Base-by-base conservation (phyloP, 1,140 invertebrate genomes). In the Oedothorax gibbosus region DNA sequence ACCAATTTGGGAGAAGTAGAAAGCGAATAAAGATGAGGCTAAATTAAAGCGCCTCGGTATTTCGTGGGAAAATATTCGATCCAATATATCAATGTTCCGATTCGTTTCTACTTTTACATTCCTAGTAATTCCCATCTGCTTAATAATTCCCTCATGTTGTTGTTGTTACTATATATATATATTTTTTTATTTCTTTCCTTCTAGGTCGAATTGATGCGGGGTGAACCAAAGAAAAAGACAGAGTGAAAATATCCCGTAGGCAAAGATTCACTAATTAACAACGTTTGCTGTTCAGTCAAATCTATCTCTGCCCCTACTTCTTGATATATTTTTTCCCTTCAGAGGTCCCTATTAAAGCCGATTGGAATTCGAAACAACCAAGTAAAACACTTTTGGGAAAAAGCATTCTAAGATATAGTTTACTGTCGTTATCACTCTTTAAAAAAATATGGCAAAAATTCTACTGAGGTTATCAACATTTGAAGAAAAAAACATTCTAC, bases 41-140 rank as follows among this genome's bases (percentile, higher is more conserved):
- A 72, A 82, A 35, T 35, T 35, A 35, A 35, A 35, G 35, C 35
- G 71, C 72, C 81, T 64, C 50, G 64, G 68, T 72, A 83, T 75
- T 84, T 84, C 81, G 81, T 84, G 81, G 81, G 81, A 84, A 84
- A 75, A 75, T 69, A 66, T 69, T 76, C 76, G 35, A 60, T 50
- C 78, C 49, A 84, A 84, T 84, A 84, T 84, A 84, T 84, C 81
- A 84, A 35, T 84, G 72, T 84, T 75, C 69, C 72, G 71, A 84
- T 84, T 84, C 81, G 81, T 76, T 84, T 84, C 81, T 84, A 84
- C 81, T 72, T 84, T 84, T 84, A 84, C 81, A 76, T 84, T 84
- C 81, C 69, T 18, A 82, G 80, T 82, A 82, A 82, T 82, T 82
- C 81, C 71, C 50, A 84, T 84, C 81, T 84, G 71, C 71, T 84